These are phyloP conservation scores for Allobates femoralis DNA, from an alignment of 2,797 vertebrate species.

Conservation along the genomic window DNA sequence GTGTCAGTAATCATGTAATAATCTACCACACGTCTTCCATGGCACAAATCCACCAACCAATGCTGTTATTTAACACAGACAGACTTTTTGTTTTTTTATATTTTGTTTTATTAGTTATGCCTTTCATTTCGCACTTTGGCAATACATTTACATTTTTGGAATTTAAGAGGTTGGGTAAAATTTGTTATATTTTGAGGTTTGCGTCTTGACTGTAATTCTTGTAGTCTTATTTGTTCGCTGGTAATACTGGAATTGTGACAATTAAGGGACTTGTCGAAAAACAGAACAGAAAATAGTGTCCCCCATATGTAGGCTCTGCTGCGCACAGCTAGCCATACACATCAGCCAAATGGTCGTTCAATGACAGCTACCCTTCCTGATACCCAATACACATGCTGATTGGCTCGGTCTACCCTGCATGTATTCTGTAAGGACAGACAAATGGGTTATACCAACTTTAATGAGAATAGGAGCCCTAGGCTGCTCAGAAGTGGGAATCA, in stretches of 20 bases:
- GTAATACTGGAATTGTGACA: neutral
- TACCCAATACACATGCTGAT: no score
- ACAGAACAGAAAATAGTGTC: no score
- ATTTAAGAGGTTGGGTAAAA: constrained; percentile 8
- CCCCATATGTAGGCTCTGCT: no score
- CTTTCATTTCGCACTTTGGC: constrained; percentile 7
- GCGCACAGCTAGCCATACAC: no score
- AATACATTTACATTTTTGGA: constrained; percentile 5
- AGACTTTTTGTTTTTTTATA: neutral
- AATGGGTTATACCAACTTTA: no score
- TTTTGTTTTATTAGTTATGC: neutral
- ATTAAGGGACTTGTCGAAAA: neutral
- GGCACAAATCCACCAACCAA: constrained; percentile 28
- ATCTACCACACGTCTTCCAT: constrained; percentile 37
- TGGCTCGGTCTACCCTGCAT: no score
- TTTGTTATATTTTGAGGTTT: constrained; percentile 10
- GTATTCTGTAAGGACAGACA: no score
- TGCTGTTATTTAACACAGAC: constrained; percentile 27
- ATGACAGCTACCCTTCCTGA: no score
- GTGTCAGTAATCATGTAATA: constrained; percentile 55
- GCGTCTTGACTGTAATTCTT: neutral
- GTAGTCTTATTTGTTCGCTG: neutral
- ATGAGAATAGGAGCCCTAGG: no score
- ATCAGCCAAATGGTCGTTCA: no score
- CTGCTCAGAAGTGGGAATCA: no score